These are phyloP conservation scores for Cricetomys ansorgei DNA, from an alignment of 2,113 vertebrate genomes.

Conservation along the genomic window DNA sequence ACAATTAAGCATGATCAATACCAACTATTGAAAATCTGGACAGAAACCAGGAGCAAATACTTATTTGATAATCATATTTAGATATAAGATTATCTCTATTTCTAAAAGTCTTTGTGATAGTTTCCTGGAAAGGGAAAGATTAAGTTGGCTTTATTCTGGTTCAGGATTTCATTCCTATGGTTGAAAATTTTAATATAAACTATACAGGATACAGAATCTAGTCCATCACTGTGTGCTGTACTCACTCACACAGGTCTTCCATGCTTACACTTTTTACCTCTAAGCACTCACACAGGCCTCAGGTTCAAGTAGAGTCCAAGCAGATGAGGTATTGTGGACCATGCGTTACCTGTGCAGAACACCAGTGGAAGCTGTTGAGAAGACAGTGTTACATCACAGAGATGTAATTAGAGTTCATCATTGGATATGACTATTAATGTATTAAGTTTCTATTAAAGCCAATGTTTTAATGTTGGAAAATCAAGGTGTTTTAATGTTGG, in stretches of 20 bases:
- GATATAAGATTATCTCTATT: background rate
- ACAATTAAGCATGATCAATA: background rate
- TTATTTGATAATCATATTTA: background rate
- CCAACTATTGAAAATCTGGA: slow-evolving; percentile 44
- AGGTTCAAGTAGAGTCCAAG: background rate
- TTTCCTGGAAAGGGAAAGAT: background rate
- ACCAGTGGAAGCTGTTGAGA: background rate
- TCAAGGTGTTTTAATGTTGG: slow-evolving; percentile 48
- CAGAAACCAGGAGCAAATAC: background rate
- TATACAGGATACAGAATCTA: background rate
- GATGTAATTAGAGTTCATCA: background rate
- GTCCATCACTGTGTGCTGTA: background rate
- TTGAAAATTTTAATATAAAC: background rate
- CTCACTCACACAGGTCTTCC: background rate
- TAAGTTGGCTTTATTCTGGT: slow-evolving; percentile 31
- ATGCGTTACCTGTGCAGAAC: background rate
- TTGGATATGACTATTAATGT: background rate
- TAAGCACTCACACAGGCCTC: background rate
- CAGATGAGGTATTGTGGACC: background rate
- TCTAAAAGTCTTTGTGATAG: background rate
- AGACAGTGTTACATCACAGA: background rate
- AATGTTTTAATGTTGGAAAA: slow-evolving; percentile 49
- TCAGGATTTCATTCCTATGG: background rate
- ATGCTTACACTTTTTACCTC: background rate
- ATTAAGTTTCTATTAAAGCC: slow-evolving; percentile 25